Conservation (phyloP, 35 echinoderm and acorn worm species). For the Hemicentrotus pulcherrimus region DNA sequence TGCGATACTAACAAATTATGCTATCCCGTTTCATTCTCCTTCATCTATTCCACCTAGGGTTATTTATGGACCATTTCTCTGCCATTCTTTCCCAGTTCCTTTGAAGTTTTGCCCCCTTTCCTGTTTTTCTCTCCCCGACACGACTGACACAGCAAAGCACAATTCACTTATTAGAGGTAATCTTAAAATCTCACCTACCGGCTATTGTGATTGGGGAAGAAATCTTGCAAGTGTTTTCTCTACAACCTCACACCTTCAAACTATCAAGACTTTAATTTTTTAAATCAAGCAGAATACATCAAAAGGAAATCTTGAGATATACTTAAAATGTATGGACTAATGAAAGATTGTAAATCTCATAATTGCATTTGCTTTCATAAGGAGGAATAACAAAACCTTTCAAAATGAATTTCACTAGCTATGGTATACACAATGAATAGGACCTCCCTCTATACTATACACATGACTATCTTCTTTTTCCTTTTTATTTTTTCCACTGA, state of each 20-base stretch:
- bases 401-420: background rate
- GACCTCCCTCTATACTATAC: background rate
- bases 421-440: no score
- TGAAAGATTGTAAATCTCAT: background rate
- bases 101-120: background rate
- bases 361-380: background rate
- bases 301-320: background rate
- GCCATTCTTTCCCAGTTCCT: background rate
- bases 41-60: background rate
- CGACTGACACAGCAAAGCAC: background rate
- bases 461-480: background rate
- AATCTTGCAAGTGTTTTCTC: conserved; percentile 11
- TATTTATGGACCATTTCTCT: background rate
- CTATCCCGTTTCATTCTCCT: background rate
- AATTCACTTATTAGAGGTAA: background rate
- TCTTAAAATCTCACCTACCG: background rate
- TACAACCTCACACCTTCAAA: background rate
- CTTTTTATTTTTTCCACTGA: background rate
- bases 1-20: conserved; percentile 13
- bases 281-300: background rate
- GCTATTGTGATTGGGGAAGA: conserved; percentile 1
- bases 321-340: background rate
- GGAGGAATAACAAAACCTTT: background rate
- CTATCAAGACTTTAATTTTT: background rate
- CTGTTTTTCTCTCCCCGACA: background rate